Evolutionary conservation across 2,888 invertebrate species (phyloP).

Genomic region (Stenodera caucasica): DNA sequence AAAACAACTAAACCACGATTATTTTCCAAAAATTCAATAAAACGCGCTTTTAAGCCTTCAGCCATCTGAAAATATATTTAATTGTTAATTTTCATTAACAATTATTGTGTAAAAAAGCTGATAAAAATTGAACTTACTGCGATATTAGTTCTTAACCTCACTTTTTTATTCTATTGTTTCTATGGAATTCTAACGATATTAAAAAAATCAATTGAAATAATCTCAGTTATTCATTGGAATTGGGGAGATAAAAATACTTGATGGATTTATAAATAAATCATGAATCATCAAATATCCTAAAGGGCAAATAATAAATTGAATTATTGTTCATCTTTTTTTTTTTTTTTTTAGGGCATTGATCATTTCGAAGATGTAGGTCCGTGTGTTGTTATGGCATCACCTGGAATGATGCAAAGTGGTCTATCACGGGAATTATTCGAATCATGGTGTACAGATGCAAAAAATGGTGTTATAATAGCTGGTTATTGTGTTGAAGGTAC

Average conservation of each 20-base stretch:
- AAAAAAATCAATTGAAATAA: too few relatives aligned
- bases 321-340: not conserved
- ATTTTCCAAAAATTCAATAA: constrained; percentile 62
- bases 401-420: constrained; percentile 99
- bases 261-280: not conserved
- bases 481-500: constrained; percentile 94
- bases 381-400: constrained; percentile 99
- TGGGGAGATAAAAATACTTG: not conserved
- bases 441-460: constrained; percentile 97
- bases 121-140: too few relatives aligned
- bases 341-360: constrained; percentile 79
- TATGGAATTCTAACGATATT: not conserved
- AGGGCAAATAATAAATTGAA: not conserved
- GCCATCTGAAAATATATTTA: constrained; percentile 19
- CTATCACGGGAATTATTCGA: constrained; percentile 96
- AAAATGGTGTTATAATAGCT: constrained; percentile 98
- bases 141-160: constrained; percentile 10
- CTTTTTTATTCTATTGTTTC: too few relatives aligned
- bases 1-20: constrained; percentile 65
- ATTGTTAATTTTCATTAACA: too few relatives aligned
- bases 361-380: constrained; percentile 99
- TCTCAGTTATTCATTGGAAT: not conserved
- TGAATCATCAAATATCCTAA: not conserved
- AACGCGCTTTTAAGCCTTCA: constrained; percentile 11
- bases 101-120: too few relatives aligned